These are phyloP conservation scores for Piliocolobus tephrosceles DNA, from an alignment of 2,113 vertebrate species.

Conservation along the genomic window DNA sequence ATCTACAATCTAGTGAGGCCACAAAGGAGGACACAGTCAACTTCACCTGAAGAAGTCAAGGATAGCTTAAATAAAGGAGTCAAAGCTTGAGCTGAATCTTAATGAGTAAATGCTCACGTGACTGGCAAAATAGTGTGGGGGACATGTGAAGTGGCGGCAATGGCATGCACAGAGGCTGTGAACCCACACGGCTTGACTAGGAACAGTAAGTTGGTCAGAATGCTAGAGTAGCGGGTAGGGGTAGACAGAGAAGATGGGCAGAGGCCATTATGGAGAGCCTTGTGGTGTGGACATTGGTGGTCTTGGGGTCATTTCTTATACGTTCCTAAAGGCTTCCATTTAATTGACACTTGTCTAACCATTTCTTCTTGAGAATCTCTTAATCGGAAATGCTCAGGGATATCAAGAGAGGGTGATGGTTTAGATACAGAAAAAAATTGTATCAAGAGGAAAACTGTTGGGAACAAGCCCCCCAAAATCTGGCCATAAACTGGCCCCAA, in stretches of 20 bases:
- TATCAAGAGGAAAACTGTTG: not conserved
- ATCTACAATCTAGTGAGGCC: not conserved
- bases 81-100: not conserved
- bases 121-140: not conserved
- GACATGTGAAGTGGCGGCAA: not conserved
- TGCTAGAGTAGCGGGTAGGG: rapidly evolving
- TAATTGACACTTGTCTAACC: not conserved
- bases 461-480: too few relatives aligned
- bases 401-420: not conserved
- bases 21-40: not conserved
- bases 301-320: not conserved
- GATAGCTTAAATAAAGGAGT: not conserved
- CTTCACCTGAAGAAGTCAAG: not conserved
- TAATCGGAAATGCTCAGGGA: not conserved
- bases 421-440: not conserved
- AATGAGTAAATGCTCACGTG: not conserved
- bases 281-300: not conserved
- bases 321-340: not conserved
- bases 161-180: not conserved
- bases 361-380: not conserved
- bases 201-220: not conserved
- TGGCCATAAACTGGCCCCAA: too few relatives aligned
- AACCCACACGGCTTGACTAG: not conserved
- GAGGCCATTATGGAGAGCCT: not conserved
- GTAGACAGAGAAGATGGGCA: not conserved